These are phyloP conservation scores for Tryphoninae sp. DNA, from an alignment of 2,888 invertebrate genomes.

Conservation along the genomic window DNA sequence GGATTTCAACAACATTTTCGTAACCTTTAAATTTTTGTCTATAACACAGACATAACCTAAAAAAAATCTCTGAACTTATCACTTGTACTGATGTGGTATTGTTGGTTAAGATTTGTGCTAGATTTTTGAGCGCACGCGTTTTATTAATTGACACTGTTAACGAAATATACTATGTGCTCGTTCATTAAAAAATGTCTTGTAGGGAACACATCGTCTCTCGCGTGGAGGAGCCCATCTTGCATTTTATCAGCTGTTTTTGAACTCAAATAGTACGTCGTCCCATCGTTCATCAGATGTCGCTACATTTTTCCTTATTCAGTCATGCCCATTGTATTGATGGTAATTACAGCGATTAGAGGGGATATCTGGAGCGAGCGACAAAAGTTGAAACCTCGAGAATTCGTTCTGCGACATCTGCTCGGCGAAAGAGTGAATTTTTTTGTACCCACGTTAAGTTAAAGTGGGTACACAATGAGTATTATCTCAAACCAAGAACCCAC, in stretches of 20 bases:
- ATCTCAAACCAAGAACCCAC: too few species aligned
- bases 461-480: too few species aligned
- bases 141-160: slow-evolving; percentile 1
- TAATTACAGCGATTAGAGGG: too few species aligned
- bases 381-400: too few species aligned
- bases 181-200: slow-evolving; percentile 7
- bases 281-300: too few species aligned
- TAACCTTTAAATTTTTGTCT: neutral
- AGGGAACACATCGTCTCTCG: slow-evolving; percentile 12
- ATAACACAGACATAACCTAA: slow-evolving; percentile 21
- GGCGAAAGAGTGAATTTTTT: too few species aligned
- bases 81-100: slow-evolving; percentile 8
- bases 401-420: too few species aligned
- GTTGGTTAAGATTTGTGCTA: slow-evolving; percentile 6
- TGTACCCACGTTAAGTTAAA: too few species aligned
- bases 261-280: too few species aligned
- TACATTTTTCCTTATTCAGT: too few species aligned
- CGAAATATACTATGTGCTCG: neutral
- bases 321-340: too few species aligned
- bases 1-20: slow-evolving; percentile 59
- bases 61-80: slow-evolving; percentile 4
- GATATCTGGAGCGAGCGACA: too few species aligned
- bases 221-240: slow-evolving; percentile 34
- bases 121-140: neutral
- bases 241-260: neutral